A percentile compares a stretch with the other conserved stretches of the same genome.
These are phyloP conservation scores for Plemyria rubiginata DNA, from an alignment of 2,888 invertebrate genomes.

Conservation along the genomic window DNA sequence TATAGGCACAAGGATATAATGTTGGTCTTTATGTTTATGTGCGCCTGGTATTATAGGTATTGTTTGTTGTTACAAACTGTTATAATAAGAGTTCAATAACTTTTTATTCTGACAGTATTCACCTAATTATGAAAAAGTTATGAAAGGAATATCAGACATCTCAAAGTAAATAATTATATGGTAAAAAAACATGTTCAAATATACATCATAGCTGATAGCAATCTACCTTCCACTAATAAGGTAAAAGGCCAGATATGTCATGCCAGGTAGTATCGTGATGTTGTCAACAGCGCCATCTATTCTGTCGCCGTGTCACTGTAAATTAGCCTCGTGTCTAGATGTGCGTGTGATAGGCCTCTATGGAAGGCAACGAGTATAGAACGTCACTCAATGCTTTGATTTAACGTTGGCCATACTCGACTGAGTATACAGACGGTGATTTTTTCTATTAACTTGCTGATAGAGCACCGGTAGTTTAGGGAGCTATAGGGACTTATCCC, in stretches of 20 bases:
- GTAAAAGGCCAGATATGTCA: conserved; percentile 12
- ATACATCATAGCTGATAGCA: conserved; percentile 10
- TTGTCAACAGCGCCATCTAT: conserved; percentile 13
- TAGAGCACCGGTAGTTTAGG: too few relatives aligned
- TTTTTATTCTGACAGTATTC: too few relatives aligned
- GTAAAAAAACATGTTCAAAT: background rate
- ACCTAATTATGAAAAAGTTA: too few relatives aligned
- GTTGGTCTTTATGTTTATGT: too few relatives aligned
- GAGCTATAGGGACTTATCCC: too few relatives aligned
- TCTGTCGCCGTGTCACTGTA: conserved; percentile 19
- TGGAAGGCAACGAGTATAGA: background rate
- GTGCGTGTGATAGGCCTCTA: conserved; percentile 17
- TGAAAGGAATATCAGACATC: background rate
- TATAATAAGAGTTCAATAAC: too few relatives aligned
- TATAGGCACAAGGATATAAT: too few relatives aligned
- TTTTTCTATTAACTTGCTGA: too few relatives aligned
- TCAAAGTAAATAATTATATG: background rate
- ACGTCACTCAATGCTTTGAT: background rate
- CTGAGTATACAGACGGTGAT: too few relatives aligned
- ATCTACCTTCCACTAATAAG: conserved; percentile 11
- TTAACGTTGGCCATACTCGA: too few relatives aligned
- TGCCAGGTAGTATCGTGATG: conserved; percentile 3
- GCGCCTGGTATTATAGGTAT: too few relatives aligned
- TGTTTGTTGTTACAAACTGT: too few relatives aligned
- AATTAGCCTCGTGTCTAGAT: conserved; percentile 16